Conservation (phyloP, 2,888 invertebrate species). For the Troides oblongomaculatus region DNA sequence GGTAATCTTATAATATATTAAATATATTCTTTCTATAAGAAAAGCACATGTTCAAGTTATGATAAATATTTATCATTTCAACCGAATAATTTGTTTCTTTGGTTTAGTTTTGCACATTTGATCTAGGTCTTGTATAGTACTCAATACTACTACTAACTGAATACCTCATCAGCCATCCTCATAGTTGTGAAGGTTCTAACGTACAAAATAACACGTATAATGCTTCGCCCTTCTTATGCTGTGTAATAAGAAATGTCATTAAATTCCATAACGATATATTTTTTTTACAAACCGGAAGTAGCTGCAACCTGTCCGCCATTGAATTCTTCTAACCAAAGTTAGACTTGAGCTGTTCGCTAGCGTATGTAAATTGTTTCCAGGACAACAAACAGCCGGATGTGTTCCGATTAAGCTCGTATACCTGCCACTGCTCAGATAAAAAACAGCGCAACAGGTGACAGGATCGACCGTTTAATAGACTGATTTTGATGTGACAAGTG, state of each 20-base stretch:
- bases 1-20: no score
- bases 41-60: no score
- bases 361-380: constrained; percentile 29
- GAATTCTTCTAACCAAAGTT: constrained; percentile 18
- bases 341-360: constrained; percentile 8
- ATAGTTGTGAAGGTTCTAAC: background rate
- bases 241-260: background rate
- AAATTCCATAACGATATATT: background rate
- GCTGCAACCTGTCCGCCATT: constrained; percentile 3
- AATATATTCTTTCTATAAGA: no score
- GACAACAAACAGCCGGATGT: constrained; percentile 32
- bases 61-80: no score
- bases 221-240: background rate
- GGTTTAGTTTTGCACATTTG: no score
- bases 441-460: constrained; percentile 49
- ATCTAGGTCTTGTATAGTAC: no score
- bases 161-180: no score
- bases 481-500: constrained; percentile 58
- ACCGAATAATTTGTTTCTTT: no score
- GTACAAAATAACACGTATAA: background rate
- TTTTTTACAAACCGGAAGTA: constrained; percentile 16
- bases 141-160: no score
- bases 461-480: constrained; percentile 51
- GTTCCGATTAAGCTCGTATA: constrained; percentile 34
- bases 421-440: constrained; percentile 31